Conservation (phyloP, 1,140 invertebrate species). For the Apis dorsata region DNA sequence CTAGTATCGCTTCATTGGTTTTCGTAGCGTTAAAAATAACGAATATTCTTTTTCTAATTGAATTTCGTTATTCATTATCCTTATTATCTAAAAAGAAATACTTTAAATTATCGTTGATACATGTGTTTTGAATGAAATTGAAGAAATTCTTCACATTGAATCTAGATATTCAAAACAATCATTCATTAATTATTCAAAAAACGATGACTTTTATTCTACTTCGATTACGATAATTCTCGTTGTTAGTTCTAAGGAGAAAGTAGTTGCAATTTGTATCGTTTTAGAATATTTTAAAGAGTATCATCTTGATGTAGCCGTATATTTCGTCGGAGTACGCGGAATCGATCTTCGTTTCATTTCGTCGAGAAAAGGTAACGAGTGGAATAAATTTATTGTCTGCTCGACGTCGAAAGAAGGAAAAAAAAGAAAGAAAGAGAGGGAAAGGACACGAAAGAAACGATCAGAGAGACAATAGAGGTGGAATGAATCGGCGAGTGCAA, state of each 20-base stretch:
- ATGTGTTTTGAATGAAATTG: too few relatives aligned
- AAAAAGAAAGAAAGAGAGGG: not conserved
- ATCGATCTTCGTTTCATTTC: not conserved
- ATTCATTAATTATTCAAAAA: too few relatives aligned
- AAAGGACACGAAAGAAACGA: not conserved
- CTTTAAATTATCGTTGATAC: too few relatives aligned
- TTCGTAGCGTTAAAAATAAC: too few relatives aligned
- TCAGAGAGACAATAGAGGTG: conserved; percentile 49
- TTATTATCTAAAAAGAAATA: too few relatives aligned
- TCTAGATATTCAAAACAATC: too few relatives aligned
- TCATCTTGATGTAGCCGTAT: not conserved
- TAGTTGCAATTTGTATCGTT: not conserved
- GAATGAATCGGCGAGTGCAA: conserved; percentile 43
- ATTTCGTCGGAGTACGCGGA: not conserved
- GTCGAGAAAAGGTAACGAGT: conserved; percentile 13
- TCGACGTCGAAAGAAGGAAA: not conserved
- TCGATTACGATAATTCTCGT: too few relatives aligned
- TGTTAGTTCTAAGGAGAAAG: not conserved
- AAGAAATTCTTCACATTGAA: too few relatives aligned
- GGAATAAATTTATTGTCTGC: conserved; percentile 36
- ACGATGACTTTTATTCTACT: too few relatives aligned
- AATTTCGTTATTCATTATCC: too few relatives aligned
- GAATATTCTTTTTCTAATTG: too few relatives aligned
- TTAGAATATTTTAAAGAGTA: not conserved
- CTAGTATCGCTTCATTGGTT: too few relatives aligned